Evolutionary conservation across 2,888 invertebrate genomes (phyloP), one percentile per base, ranked within the genome.

Genomic region (Heliconius sara): DNA sequence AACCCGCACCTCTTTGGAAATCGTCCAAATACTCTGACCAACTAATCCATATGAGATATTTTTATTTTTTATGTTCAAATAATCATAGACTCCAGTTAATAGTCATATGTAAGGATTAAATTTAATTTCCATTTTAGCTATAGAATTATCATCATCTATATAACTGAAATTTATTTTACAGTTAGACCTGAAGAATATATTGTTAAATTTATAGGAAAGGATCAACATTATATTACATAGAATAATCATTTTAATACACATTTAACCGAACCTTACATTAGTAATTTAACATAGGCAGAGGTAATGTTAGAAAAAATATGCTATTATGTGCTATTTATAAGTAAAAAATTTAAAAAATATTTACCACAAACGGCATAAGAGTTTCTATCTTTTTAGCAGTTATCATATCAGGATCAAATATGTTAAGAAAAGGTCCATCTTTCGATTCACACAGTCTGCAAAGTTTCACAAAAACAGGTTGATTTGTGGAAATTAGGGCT

Each of bases 391-490:
- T 95, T 84, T 90, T 93, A 0, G 93, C 91, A n/a, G 91, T 92
- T 22, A 90, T 83, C 84, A 91, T 92, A 76, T 93, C 95, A 65
- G 91, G 87, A 71, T 93, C 94, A 82, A 95, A 95, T 81, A 95
- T 95, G 80, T 95, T 93, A 13, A 95, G 88, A 81, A 95, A 95
- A 3, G 95, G 95, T 0, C 95, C 95, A 87, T 94, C 93, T 87
- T 93, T 94, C 66, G 90, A 85, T 84, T 93, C 95, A 82, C 95
- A 95, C 2, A 95, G 87, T 78, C 95, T 88, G 85, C 95, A 95
- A 27, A 95, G 88, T 88, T 95, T 95, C 79, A 91, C 80, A 63
- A 91, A 85, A 57, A 91, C 86, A 63, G 88, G 85, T 76, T 88
- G 88, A 72, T 87, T 87, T 16, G 85, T 84, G 22, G 89, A 80